Evolutionary conservation across 2,113 vertebrate species (phyloP), one percentile per base, ranked within the genome.

Genomic region (Pitta sordida): DNA sequence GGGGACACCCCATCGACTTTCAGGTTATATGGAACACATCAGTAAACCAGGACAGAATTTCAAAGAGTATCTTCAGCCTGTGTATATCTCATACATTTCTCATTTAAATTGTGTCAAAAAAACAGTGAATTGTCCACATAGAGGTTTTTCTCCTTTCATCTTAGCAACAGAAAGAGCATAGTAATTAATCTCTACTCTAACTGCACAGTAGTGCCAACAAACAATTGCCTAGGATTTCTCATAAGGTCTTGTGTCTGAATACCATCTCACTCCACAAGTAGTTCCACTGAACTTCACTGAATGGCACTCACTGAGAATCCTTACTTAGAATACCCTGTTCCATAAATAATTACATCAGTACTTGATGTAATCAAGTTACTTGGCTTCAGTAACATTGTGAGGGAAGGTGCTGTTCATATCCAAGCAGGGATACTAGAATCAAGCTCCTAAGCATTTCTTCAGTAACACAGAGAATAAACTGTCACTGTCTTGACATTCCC

Each of bases 331-430:
- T 77, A 52, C 68, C 51, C 52, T 26, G n/a, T 43, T 92, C 75
- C 71, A 59, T 80, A 92, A 93, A 73, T 73, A 90, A 95, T 94
- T 91, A 74, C 83, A 92, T 76, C 87, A 92, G 81, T 79, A 69
- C 74, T 83, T 43, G 55, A 76, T 43, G 55, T 11, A 76, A 48
- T 62, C 55, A 49, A 49, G 87, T 36, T 49, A 36, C 41, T 84
- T 86, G 71, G 80, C 68, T 93, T 85, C 71, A 73, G 71, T 20
- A 46, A 59, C 36, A n/a, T 44, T 67, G 44, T 44, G 63, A 84
- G 92, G 71, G 63, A 96, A 92, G 87, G 78, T 90, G 51, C 81
- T 94, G 62, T 83, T 83, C 59, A 7, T 69, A 65, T 82, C 48
- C 89, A 58, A 65, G 87, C 19, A 85, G 76, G 23, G 55, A 51